Evolutionary conservation across 1,140 invertebrate genomes (phyloP).

Genomic region (Physella acuta): DNA sequence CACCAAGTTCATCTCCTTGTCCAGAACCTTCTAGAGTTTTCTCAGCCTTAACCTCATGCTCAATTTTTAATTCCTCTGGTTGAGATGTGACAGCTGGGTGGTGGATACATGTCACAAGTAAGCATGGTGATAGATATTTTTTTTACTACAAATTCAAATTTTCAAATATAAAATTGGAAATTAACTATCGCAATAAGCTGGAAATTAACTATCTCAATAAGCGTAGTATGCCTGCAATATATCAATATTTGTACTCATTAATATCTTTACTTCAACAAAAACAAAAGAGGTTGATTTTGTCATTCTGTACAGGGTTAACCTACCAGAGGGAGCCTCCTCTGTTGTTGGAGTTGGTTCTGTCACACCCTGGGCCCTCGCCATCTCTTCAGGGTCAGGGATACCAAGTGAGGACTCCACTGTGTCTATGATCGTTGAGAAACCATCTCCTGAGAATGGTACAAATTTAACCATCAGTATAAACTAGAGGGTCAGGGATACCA

Average conservation of each 20-base stretch:
- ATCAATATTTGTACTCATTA: too few species aligned
- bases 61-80: background rate
- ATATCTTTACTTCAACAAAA: background rate
- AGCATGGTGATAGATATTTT: too few species aligned
- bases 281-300: background rate
- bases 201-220: too few species aligned
- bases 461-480: conserved; percentile 64
- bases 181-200: too few species aligned
- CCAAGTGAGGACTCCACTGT: conserved; percentile 70
- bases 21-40: background rate
- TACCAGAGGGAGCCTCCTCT: background rate
- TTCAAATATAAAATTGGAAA: too few species aligned
- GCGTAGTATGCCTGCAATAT: too few species aligned
- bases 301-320: background rate
- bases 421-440: conserved; percentile 74
- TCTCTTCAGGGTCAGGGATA: conserved; percentile 74
- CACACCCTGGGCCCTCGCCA: conserved; percentile 62
- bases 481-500: conserved; percentile 75
- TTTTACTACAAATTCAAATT: too few species aligned
- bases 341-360: background rate
- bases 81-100: background rate
- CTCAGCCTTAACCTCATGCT: background rate
- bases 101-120: too few species aligned
- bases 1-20: background rate
- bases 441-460: conserved; percentile 65